A percentile compares a stretch with the other conserved stretches of the same genome.
Evolutionary conservation across 2,888 invertebrate genomes (phyloP).

Genomic region (Drosophila recens): DNA sequence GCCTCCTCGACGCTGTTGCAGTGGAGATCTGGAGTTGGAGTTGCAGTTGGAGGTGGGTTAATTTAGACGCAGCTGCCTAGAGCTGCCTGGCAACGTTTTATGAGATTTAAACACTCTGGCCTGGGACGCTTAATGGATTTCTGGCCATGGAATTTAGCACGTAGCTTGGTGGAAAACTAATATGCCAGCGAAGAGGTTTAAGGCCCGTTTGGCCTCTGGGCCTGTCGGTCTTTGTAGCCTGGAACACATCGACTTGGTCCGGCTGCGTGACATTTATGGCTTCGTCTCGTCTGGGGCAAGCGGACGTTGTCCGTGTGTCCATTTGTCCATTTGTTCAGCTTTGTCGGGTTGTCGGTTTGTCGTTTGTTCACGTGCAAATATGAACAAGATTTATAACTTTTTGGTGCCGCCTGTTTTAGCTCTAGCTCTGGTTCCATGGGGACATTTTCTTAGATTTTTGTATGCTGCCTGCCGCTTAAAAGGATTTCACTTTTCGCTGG

Average conservation of each 20-base stretch:
- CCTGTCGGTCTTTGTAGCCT: constrained; percentile 5
- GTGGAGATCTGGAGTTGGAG: constrained; percentile 23
- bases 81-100: constrained; percentile 55
- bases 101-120: constrained; percentile 75
- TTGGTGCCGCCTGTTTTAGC: constrained; percentile 29
- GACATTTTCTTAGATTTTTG: constrained; percentile 69
- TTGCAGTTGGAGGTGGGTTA: constrained; percentile 53
- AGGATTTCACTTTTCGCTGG: constrained; percentile 78
- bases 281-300: constrained; percentile 62
- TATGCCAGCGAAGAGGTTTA: constrained; percentile 50
- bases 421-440: not conserved
- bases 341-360: constrained; percentile 31
- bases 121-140: constrained; percentile 71
- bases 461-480: constrained; percentile 66
- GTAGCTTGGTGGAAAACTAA: constrained; percentile 73
- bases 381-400: constrained; percentile 77
- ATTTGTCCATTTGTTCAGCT: constrained; percentile 18
- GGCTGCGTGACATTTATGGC: constrained; percentile 75
- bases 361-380: constrained; percentile 71
- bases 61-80: constrained; percentile 73
- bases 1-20: constrained; percentile 54
- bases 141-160: constrained; percentile 75
- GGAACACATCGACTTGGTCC: constrained; percentile 34
- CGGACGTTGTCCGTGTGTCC: constrained; percentile 22
- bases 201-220: constrained; percentile 11